These are phyloP conservation scores for Oceanodroma leucorhoa DNA, from an alignment of 2,797 vertebrate genomes.

Conservation along the genomic window DNA sequence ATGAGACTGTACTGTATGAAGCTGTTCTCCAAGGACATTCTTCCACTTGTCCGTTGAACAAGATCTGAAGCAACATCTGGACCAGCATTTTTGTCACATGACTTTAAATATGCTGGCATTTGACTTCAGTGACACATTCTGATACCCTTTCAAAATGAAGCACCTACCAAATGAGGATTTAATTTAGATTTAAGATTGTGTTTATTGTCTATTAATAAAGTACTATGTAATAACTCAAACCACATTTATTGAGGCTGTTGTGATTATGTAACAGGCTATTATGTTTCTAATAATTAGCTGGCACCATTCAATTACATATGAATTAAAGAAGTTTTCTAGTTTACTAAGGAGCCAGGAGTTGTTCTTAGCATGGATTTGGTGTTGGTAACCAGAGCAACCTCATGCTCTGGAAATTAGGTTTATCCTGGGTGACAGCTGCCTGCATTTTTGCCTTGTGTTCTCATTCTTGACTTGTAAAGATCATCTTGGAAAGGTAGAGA, in stretches of 20 bases:
- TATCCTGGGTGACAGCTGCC: background rate
- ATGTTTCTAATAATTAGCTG: slow-evolving; percentile 57
- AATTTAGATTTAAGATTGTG: slow-evolving; percentile 33
- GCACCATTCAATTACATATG: slow-evolving; percentile 5
- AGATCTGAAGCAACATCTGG: slow-evolving; percentile 39
- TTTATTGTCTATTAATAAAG: slow-evolving; percentile 50
- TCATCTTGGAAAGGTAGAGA: background rate
- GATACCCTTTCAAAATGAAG: slow-evolving; percentile 36
- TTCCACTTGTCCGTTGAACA: slow-evolving; percentile 25
- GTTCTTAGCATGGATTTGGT: background rate
- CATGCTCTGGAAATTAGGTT: background rate
- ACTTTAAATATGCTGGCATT: slow-evolving; percentile 17
- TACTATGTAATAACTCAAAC: slow-evolving; percentile 41
- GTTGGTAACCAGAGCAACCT: background rate
- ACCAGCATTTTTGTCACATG: slow-evolving; percentile 13
- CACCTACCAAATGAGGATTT: slow-evolving; percentile 40
- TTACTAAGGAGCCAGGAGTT: background rate
- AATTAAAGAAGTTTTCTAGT: slow-evolving; percentile 28
- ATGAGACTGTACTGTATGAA: background rate
- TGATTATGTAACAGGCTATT: slow-evolving; percentile 48
- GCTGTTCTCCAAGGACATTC: slow-evolving; percentile 28
- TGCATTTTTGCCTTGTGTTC: background rate
- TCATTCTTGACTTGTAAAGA: background rate
- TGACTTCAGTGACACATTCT: slow-evolving; percentile 23
- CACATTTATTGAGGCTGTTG: slow-evolving; percentile 38